Conservation (phyloP, 2,113 vertebrate species). For the Dipodomys stephensi region DNA sequence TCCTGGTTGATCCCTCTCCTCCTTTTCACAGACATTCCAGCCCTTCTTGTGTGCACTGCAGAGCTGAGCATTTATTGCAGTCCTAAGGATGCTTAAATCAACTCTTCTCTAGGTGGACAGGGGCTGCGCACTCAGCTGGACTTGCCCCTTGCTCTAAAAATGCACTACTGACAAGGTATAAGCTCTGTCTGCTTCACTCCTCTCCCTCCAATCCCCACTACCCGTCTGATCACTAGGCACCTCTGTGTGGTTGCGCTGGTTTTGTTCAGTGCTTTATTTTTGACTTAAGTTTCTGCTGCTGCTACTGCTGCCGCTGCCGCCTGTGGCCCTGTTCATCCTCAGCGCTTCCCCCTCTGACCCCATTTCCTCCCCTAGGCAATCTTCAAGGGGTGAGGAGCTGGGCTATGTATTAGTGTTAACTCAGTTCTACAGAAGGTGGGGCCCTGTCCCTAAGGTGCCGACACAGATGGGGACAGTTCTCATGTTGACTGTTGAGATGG, state of each 20-base stretch:
- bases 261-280: constrained; percentile 79
- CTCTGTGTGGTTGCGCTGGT: constrained; percentile 84
- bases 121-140: too few species aligned
- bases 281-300: constrained; percentile 80
- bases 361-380: background rate
- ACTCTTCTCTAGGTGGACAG: background rate
- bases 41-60: background rate
- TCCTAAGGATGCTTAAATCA: background rate
- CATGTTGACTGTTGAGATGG: background rate
- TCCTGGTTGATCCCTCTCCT: background rate
- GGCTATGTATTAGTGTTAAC: background rate
- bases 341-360: background rate
- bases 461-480: background rate
- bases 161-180: background rate
- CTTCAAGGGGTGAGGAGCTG: background rate
- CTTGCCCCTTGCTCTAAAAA: background rate
- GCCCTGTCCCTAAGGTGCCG: background rate
- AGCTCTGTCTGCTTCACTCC: background rate
- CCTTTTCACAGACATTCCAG: too few species aligned
- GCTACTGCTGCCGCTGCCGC: constrained; percentile 74
- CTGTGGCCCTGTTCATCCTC: constrained; percentile 57
- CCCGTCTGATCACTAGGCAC: constrained; percentile 84
- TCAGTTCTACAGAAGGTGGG: constrained; percentile 7
- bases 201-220: background rate
- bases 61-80: background rate